A percentile compares a stretch with the other conserved stretches of the same genome.
These are phyloP conservation scores for Carassius carassius DNA, from an alignment of 2,113 vertebrate genomes.

Conservation along the genomic window DNA sequence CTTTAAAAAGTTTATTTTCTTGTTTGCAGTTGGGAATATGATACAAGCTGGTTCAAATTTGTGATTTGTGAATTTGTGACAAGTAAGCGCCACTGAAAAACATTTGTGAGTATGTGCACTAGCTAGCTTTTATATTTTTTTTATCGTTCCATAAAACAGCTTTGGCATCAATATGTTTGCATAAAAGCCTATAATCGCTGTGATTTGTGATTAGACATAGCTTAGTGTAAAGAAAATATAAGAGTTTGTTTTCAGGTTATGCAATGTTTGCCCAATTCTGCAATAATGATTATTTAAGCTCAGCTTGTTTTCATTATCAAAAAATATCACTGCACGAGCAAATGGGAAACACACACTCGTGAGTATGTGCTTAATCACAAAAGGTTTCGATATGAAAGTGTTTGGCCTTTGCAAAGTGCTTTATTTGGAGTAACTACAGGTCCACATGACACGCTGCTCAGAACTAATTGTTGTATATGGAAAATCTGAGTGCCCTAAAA, in stretches of 20 bases:
- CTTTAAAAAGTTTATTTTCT: not conserved
- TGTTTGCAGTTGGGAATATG: not conserved
- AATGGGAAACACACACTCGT: not conserved
- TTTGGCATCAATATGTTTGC: not conserved
- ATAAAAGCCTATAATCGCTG: not conserved
- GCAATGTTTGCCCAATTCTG: slow-evolving; percentile 15
- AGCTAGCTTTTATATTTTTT: not conserved
- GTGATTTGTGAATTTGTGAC: not conserved
- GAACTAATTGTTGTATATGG: slow-evolving; percentile 27
- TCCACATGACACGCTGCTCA: slow-evolving; percentile 1
- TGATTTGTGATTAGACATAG: not conserved
- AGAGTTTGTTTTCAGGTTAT: not conserved
- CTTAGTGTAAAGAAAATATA: not conserved
- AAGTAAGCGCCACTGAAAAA: not conserved
- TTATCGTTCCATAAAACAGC: not conserved
- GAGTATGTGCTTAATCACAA: not conserved
- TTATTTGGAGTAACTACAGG: slow-evolving; percentile 29
- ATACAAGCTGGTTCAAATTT: not conserved
- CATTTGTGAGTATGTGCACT: not conserved
- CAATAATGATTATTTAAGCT: slow-evolving; percentile 7
- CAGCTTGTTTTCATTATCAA: not conserved
- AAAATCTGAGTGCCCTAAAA: slow-evolving; percentile 48
- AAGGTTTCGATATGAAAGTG: not conserved
- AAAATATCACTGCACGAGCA: slow-evolving; percentile 8
- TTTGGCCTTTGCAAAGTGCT: slow-evolving; percentile 19